Evolutionary conservation across 2,888 invertebrate genomes (phyloP).

Genomic region (Mimas tiliae): DNA sequence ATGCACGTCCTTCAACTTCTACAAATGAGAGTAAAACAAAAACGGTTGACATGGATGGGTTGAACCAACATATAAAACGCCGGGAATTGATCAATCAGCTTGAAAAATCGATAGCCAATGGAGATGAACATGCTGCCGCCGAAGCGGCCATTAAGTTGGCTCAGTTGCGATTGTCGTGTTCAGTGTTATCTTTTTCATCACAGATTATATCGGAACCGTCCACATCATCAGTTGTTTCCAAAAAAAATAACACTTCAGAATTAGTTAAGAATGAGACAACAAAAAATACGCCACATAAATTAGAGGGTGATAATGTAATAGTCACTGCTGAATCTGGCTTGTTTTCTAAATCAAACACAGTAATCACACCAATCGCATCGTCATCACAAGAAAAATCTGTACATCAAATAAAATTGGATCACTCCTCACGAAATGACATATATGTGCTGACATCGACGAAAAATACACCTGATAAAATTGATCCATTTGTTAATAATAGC

Average conservation of each 20-base stretch:
- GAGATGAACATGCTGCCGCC: slow-evolving; percentile 90
- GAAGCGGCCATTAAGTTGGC: slow-evolving; percentile 91
- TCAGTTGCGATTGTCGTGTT: slow-evolving; percentile 90
- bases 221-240: background rate
- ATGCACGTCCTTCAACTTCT: background rate
- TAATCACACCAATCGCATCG: background rate
- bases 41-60: slow-evolving; percentile 35
- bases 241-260: background rate
- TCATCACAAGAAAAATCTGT: background rate
- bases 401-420: background rate
- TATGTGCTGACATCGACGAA: background rate
- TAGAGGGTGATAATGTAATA: background rate
- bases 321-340: background rate
- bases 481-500: slow-evolving; percentile 29
- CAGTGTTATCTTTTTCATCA: slow-evolving; percentile 82
- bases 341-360: background rate
- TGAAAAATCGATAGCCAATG: slow-evolving; percentile 91
- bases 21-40: background rate
- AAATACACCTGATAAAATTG: slow-evolving; percentile 28
- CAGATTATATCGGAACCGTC: slow-evolving; percentile 63
- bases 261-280: background rate
- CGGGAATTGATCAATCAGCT: slow-evolving; percentile 86
- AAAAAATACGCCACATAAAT: background rate
- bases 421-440: background rate
- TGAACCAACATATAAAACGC: slow-evolving; percentile 63